Evolutionary conservation across 2,888 invertebrate species (phyloP).

Genomic region (Agrilus cyanescens): DNA sequence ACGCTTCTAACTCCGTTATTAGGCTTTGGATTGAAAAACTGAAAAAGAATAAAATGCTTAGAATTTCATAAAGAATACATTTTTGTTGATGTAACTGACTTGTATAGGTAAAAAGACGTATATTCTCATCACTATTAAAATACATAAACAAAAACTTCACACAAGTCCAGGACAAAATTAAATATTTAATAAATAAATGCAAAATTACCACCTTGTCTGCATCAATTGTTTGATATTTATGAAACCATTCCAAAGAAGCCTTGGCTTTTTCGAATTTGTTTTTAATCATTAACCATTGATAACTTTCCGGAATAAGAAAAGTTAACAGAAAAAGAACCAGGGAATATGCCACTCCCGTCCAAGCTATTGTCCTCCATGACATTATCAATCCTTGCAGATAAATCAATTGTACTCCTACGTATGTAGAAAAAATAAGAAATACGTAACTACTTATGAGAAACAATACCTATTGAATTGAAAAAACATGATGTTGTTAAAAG

Average conservation of each 20-base stretch:
- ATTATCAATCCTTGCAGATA: conserved; percentile 44
- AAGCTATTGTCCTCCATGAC: conserved; percentile 44
- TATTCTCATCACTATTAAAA: too few species aligned
- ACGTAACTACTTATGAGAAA: conserved; percentile 1
- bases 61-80: too few species aligned
- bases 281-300: conserved; percentile 46
- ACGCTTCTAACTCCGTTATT: too few species aligned
- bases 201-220: conserved; percentile 1
- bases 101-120: too few species aligned
- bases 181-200: neutral
- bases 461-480: conserved; percentile 43
- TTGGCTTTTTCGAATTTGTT: conserved; percentile 43
- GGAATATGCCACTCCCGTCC: conserved; percentile 42
- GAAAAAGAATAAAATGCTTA: too few species aligned
- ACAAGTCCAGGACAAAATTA: neutral
- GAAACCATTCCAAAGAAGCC: conserved; percentile 39
- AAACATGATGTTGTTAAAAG: conserved; percentile 46
- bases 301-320: conserved; percentile 45
- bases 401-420: conserved; percentile 42
- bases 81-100: too few species aligned
- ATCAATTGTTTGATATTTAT: conserved; percentile 34
- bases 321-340: conserved; percentile 39
- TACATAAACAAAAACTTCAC: too few species aligned
- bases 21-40: too few species aligned
- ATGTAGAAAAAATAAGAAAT: neutral